Conservation (phyloP, 2,888 invertebrate genomes). For the Clunio marinus region DNA sequence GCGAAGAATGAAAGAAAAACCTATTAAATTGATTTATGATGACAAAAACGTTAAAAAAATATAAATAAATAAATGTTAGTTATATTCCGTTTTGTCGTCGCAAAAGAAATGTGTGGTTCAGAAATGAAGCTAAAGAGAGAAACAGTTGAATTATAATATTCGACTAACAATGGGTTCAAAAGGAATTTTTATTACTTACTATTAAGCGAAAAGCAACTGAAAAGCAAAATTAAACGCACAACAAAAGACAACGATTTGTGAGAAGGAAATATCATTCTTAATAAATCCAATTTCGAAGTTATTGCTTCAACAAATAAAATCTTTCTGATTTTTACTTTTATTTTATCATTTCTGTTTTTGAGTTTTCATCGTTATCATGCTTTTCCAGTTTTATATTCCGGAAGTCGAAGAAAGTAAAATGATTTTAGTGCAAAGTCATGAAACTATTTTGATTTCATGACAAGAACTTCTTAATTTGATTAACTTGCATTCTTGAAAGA, state of each 20-base stretch:
- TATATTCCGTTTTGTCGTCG: slow-evolving; percentile 23
- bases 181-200: slow-evolving; percentile 35
- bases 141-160: slow-evolving; percentile 35
- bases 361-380: no score
- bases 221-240: not conserved
- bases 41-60: slow-evolving; percentile 37
- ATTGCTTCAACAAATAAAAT: slow-evolving; percentile 9
- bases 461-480: no score
- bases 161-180: slow-evolving; percentile 29
- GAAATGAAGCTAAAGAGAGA: slow-evolving; percentile 9
- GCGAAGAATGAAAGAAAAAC: slow-evolving; percentile 30
- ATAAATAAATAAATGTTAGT: slow-evolving; percentile 34
- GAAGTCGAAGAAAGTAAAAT: no score
- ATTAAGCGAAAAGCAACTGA: not conserved
- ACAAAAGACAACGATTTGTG: not conserved
- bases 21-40: slow-evolving; percentile 39
- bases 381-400: no score
- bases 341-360: not conserved
- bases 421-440: no score
- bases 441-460: not conserved
- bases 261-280: slow-evolving; percentile 31
- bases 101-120: slow-evolving; percentile 17
- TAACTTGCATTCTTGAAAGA: no score
- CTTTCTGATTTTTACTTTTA: not conserved
- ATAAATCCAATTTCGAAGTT: slow-evolving; percentile 31